Percentiles rank a stretch among this genome's conserved stretches.
Evolutionary conservation across 2,888 invertebrate genomes (phyloP).

Genomic region (Ommatoiulus sabulosus): DNA sequence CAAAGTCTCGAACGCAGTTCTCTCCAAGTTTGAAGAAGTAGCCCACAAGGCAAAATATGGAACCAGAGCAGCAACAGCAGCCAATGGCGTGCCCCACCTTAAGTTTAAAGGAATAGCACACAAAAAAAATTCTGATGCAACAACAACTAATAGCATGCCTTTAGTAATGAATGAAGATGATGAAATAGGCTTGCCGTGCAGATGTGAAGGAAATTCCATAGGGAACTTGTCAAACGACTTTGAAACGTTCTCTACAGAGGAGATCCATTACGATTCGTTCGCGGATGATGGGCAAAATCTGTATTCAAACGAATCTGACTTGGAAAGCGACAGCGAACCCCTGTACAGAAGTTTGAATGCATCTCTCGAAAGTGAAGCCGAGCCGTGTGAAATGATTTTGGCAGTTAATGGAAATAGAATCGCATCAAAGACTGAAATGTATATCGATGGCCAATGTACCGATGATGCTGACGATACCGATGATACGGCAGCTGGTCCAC

Average conservation of each 20-base stretch:
- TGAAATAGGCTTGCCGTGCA: background rate
- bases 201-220: background rate
- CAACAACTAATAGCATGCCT: too few species aligned
- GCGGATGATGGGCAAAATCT: background rate
- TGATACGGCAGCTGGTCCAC: background rate
- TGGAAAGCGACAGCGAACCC: background rate
- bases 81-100: too few species aligned
- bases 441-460: too few species aligned
- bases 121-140: too few species aligned
- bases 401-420: conserved; percentile 3
- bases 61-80: too few species aligned
- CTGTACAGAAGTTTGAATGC: background rate
- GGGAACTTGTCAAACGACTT: background rate
- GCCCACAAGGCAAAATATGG: background rate
- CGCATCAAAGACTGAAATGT: background rate
- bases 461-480: background rate
- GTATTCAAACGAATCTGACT: background rate
- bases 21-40: background rate
- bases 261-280: background rate
- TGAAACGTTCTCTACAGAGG: background rate
- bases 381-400: background rate
- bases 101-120: too few species aligned
- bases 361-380: background rate
- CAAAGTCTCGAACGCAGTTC: background rate
- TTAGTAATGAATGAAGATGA: background rate